Conservation (phyloP, 2,797 vertebrate genomes). For the Etheostoma nigrum region DNA sequence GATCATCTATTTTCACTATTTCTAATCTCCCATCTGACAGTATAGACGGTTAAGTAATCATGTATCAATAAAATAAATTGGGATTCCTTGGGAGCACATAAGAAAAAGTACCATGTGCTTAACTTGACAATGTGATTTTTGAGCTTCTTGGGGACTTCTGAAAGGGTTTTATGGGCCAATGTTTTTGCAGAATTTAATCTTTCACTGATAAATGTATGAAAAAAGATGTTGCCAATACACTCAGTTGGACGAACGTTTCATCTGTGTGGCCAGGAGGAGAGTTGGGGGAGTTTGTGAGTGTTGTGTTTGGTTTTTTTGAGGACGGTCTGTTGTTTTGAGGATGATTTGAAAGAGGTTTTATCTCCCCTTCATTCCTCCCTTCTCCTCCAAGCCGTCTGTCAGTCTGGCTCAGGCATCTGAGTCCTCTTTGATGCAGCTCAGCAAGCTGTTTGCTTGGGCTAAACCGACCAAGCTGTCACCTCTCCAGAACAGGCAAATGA, state of each 20-base stretch:
- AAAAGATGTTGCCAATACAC: constrained; percentile 21
- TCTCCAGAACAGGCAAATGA: constrained; percentile 54
- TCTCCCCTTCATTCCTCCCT: constrained; percentile 36
- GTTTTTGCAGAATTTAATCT: neutral
- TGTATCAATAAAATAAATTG: neutral
- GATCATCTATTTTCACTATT: neutral
- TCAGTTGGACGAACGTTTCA: constrained; percentile 40
- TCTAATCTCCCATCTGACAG: constrained; percentile 4
- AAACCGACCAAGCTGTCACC: constrained; percentile 69
- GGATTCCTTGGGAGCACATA: constrained; percentile 14
- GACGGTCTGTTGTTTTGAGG: constrained; percentile 58
- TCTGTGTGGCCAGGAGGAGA: constrained; percentile 20
- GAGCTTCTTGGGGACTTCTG: constrained; percentile 5
- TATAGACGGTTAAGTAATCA: constrained; percentile 28
- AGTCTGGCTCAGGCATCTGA: constrained; percentile 76
- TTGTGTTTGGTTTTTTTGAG: constrained; percentile 19
- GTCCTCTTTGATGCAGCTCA: constrained; percentile 71
- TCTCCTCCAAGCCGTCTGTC: constrained; percentile 74
- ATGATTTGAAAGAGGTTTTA: constrained; percentile 53
- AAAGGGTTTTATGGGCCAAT: neutral
- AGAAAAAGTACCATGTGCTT: neutral
- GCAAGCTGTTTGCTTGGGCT: constrained; percentile 74
- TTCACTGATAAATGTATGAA: constrained; percentile 9
- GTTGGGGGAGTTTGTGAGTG: constrained; percentile 29
- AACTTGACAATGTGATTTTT: neutral